Base-by-base conservation (phyloP, 2,797 vertebrate species). In the Melanogrammus aeglefinus region DNA sequence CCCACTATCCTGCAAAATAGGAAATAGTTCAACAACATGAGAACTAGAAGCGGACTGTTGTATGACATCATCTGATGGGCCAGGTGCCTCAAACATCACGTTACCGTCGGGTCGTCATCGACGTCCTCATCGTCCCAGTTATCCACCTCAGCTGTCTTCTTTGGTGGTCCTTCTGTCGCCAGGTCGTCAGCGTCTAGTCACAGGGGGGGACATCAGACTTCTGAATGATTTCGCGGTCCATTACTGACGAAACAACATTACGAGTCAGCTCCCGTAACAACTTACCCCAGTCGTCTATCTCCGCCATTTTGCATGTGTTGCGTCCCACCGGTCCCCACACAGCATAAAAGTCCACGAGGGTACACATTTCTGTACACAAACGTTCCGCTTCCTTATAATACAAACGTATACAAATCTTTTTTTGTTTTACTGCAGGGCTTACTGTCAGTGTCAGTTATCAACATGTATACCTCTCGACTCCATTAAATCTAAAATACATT, bases 1-100 rank as follows among this genome's bases (percentile, higher is more conserved):
- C 96, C 96, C 96, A 86, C 96, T 96, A 88, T 97, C 96, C 96
- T 97, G 82, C 21, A 82, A 84, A 81, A 70, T 9, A 75, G 13
- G 35, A 47, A 27, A 36, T n/a, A 63, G 16, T 7, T 10, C 24
- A 10, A 31, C 0, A 57, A 21, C 1, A 36, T 18, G 63, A 69
- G 8, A 21, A 38, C n/a, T 3, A 8, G 16, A 21, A n/a, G 29
- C 2, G 31, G 21, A 35, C 66, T 76, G 21, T 76, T 76, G 21
- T 76, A 35, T 57, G 0, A 12, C 2, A 24, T 74, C 4, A 74
- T 41, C 7, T n/a, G 12, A 38, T 24, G 69, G 31, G 24, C 31
- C 69, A 2, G 63, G 29, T 4, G 63, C 63, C n/a, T 27, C 9
- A 13, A 69, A 27, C 9, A 4, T 6, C 27, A 16, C 66, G 38